These are phyloP conservation scores for Caloenas nicobarica DNA, from an alignment of 2,113 vertebrate genomes.

Conservation along the genomic window DNA sequence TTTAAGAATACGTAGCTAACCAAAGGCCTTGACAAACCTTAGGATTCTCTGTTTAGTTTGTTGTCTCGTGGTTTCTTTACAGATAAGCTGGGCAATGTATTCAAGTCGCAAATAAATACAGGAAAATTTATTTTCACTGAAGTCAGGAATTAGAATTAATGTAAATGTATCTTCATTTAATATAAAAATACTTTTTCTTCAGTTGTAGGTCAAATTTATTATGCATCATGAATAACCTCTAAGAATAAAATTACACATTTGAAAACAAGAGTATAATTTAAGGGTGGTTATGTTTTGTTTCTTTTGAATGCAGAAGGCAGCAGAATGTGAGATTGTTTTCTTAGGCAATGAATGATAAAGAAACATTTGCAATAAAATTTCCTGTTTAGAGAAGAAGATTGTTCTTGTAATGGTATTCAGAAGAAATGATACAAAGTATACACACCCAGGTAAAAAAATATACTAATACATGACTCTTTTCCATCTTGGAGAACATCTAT, in stretches of 20 bases:
- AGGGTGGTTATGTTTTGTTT: not conserved
- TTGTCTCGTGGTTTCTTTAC: not conserved
- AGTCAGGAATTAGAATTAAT: not conserved
- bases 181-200: not conserved
- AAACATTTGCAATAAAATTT: not conserved
- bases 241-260: not conserved
- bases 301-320: not conserved
- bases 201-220: not conserved
- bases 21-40: not conserved
- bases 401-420: not conserved
- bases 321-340: not conserved
- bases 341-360: not conserved
- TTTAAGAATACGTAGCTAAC: not conserved
- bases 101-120: not conserved
- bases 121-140: not conserved
- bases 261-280: not conserved
- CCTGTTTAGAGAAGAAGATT: not conserved
- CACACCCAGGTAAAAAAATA: not conserved
- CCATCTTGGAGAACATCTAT: not conserved
- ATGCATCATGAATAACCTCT: not conserved
- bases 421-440: not conserved
- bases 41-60: not conserved
- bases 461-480: not conserved
- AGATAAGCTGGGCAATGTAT: not conserved
- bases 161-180: not conserved